Evolutionary conservation across 2,113 vertebrate species (phyloP).

Genomic region (Otis tarda): DNA sequence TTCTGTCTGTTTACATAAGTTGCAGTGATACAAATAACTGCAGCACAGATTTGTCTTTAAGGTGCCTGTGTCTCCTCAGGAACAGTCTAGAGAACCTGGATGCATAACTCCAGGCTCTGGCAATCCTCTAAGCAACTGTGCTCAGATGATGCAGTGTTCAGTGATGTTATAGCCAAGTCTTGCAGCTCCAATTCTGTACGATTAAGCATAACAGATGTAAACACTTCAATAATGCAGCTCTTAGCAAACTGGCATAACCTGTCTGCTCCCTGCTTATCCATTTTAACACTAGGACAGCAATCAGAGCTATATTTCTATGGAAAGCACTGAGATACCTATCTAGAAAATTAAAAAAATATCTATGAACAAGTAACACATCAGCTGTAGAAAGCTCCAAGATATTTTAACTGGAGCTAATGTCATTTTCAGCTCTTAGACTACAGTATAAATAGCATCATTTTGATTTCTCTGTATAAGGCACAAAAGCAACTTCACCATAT

Average conservation of each 20-base stretch:
- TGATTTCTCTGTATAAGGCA: background rate
- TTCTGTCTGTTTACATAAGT: background rate
- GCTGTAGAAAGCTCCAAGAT: background rate
- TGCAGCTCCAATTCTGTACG: background rate
- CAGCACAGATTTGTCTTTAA: background rate
- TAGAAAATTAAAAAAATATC: background rate
- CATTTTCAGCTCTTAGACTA: background rate
- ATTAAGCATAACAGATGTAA: background rate
- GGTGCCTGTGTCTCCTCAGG: background rate
- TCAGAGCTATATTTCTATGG: background rate
- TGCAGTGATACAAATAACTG: background rate
- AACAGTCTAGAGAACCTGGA: background rate
- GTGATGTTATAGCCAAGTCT: background rate
- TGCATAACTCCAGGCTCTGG: background rate
- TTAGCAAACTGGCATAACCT: background rate
- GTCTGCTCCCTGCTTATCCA: background rate
- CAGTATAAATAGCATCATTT: background rate
- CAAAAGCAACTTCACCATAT: background rate
- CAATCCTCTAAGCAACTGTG: background rate
- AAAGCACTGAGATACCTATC: background rate
- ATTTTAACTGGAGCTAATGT: background rate
- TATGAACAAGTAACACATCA: background rate
- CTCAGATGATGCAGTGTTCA: background rate
- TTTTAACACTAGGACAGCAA: background rate
- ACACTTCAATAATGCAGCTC: background rate